Conservation (phyloP, 2,797 vertebrate species). For the Brachyalestes nurse region DNA sequence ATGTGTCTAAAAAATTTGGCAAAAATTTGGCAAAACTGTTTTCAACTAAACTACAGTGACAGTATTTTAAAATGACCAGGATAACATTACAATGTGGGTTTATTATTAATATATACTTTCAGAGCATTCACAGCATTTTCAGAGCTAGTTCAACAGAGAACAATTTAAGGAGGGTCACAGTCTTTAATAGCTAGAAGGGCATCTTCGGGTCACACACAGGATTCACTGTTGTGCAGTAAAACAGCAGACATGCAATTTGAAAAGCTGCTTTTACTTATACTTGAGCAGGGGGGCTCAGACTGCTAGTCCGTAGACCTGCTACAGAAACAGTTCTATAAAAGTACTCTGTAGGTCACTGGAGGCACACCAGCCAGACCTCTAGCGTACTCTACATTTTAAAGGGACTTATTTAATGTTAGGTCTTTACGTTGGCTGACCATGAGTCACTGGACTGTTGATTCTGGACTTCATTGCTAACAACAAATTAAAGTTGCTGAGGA, state of each 20-base stretch:
- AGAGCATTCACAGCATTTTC: neutral
- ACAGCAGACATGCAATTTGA: conserved; percentile 72
- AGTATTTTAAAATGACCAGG: too few species aligned
- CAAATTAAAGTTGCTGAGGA: neutral
- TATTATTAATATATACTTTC: neutral
- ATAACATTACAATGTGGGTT: too few species aligned
- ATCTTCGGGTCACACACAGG: conserved; percentile 63
- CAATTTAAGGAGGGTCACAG: conserved; percentile 33
- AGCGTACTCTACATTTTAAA: conserved; percentile 6
- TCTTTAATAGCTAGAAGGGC: conserved; percentile 45
- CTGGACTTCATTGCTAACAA: neutral
- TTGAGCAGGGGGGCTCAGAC: conserved; percentile 62
- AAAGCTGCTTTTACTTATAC: conserved; percentile 68
- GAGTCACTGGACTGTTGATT: neutral
- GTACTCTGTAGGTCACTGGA: conserved; percentile 12
- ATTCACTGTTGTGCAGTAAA: conserved; percentile 76
- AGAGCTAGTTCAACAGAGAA: neutral
- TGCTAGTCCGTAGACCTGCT: conserved; percentile 5
- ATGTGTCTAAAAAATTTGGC: too few species aligned
- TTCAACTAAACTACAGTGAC: too few species aligned
- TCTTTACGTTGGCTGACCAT: neutral
- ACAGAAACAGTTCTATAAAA: conserved; percentile 38
- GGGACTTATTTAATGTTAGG: conserved; percentile 8
- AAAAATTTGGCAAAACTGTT: too few species aligned
- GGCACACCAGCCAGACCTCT: conserved; percentile 5